phyloP scores from a whole-genome alignment of 2,797 vertebrate species.

The Scyliorhinus canicula region DNA sequence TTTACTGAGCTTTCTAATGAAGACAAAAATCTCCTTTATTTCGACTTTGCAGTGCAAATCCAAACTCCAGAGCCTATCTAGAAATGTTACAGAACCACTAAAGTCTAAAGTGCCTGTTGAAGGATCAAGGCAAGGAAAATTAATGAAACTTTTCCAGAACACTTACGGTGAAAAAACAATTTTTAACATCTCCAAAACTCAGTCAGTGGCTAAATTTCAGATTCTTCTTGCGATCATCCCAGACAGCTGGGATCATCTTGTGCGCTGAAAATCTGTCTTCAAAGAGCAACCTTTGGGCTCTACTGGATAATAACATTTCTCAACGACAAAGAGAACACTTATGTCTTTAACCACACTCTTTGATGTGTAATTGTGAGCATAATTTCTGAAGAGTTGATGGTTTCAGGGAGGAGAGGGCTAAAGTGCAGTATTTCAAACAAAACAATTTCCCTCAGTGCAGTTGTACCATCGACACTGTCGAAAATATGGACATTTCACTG shows the following conservation, averaged over 20 bases:
- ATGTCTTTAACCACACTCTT: background rate
- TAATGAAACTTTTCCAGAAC: background rate
- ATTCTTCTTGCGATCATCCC: background rate
- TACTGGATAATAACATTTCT: background rate
- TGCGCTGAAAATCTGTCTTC: background rate
- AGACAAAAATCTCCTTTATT: background rate
- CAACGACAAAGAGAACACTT: background rate
- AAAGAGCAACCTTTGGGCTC: background rate
- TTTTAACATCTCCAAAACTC: background rate
- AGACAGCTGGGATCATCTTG: background rate
- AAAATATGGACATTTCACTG: background rate
- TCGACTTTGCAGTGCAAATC: background rate
- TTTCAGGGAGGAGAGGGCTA: background rate
- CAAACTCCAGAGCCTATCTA: background rate
- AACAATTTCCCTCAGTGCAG: background rate
- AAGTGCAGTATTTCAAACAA: background rate
- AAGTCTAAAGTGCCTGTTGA: background rate
- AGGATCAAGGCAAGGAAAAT: background rate
- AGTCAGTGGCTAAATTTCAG: constrained; percentile 10
- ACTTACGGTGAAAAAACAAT: background rate
- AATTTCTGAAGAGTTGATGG: background rate
- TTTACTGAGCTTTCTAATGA: background rate
- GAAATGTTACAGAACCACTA: background rate
- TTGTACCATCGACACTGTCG: background rate
- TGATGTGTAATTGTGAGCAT: background rate